Percentiles rank a stretch among this genome's conserved stretches.
Conservation (phyloP, 1,140 invertebrate species). For the Musca domestica region DNA sequence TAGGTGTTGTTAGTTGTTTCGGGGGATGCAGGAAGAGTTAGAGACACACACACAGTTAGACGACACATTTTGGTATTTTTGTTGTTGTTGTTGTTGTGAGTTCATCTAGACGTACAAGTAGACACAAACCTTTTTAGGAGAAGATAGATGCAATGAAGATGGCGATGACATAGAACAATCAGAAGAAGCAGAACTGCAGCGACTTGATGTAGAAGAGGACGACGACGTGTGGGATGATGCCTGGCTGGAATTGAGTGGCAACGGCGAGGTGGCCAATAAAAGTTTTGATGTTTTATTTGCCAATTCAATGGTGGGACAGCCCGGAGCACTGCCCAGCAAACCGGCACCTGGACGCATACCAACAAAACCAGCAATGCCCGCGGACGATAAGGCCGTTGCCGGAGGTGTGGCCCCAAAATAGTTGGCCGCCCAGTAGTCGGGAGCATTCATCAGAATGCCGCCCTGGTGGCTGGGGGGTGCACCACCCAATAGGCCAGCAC, state of each 20-base stretch:
- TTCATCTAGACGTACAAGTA: conserved; percentile 38
- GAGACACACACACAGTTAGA: background rate
- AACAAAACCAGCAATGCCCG: conserved; percentile 22
- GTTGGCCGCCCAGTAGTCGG: too few species aligned
- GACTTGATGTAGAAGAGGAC: conserved; percentile 46
- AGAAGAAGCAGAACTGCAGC: conserved; percentile 54
- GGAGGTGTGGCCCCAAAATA: too few species aligned
- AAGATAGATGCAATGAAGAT: conserved; percentile 55
- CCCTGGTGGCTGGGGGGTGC: background rate
- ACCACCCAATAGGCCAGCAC: conserved; percentile 9
- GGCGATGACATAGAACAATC: conserved; percentile 55
- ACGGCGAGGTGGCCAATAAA: conserved; percentile 6
- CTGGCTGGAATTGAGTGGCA: conserved; percentile 21
- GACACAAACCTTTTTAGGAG: conserved; percentile 55
- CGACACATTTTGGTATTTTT: conserved; percentile 24
- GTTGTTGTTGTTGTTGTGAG: conserved; percentile 26
- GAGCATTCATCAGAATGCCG: too few species aligned
- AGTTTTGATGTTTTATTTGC: conserved; percentile 8
- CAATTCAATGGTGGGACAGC: conserved; percentile 1
- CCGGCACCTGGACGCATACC: conserved; percentile 17
- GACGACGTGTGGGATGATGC: conserved; percentile 2
- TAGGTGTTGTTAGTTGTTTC: too few species aligned
- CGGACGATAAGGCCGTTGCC: background rate
- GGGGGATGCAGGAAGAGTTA: too few species aligned
- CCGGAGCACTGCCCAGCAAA: conserved; percentile 19